Base-by-base conservation (phyloP, 2,113 vertebrate genomes). In the Macaca mulatta region DNA sequence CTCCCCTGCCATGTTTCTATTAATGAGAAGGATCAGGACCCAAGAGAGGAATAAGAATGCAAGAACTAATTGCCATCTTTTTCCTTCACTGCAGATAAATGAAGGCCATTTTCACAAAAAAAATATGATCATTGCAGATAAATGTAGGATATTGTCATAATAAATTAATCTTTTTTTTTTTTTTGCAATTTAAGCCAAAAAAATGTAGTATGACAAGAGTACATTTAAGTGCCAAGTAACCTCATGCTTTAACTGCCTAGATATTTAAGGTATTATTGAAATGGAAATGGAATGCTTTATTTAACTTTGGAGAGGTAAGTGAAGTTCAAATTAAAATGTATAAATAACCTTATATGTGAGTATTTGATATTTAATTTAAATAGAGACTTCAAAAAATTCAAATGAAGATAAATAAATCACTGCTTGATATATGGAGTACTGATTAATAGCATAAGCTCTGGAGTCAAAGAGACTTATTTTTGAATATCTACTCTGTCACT, bases 281-380 rank as follows among this genome's bases (percentile, higher is more conserved):
- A 69, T 77, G 70, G 40, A 18, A 64, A 80, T 93, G 38, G 48
- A 74, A 67, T 81, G 14, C 7, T 83, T 61, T 94, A 80, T 72
- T 93, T 35, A 75, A 69, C 35, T 88, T 38, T 55, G 43, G 13
- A 94, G 77, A 93, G 38, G 48, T 43, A n/a, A 80, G 5, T 81
- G 25, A 81, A 93, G 40, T 93, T 64, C 50, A 96, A 96, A 93
- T 78, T 84, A 94, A 93, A 94, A 86, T 55, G 10, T 27, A 84
- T 70, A 93, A 94, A 72, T 55, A 81, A 84, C 3, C 4, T 38
- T 78, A 48, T 64, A 4, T 43, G 23, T 92, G 30, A 91, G 7
- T 57, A 85, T 78, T 86, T 92, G 52, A 78, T 88, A 96, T 50
- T 55, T 83, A 77, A 70, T 96, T 67, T 94, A 92, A 90, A 93